Conservation (phyloP, 2,113 vertebrate species). For the Scolopax mira region DNA sequence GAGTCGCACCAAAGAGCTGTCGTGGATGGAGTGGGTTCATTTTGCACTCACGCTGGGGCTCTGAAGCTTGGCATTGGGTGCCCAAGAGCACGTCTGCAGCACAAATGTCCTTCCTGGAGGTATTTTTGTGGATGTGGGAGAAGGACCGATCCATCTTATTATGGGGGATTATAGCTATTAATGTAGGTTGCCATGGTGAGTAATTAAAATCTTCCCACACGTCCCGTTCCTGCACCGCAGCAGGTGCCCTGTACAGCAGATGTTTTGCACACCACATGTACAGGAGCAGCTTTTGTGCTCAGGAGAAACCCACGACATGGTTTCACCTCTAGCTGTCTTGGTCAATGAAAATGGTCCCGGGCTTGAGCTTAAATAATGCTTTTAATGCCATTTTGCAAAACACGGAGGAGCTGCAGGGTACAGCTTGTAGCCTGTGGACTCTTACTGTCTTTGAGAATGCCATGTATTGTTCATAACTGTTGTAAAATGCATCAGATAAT, state of each 20-base stretch:
- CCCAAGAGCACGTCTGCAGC: background rate
- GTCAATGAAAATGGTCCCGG: background rate
- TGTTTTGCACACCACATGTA: background rate
- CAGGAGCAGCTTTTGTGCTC: background rate
- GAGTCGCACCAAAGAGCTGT: background rate
- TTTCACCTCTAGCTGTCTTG: constrained; percentile 8
- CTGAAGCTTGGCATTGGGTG: accelerated
- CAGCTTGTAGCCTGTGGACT: background rate
- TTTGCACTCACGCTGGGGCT: background rate
- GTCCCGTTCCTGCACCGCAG: background rate
- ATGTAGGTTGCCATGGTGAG: constrained; percentile 47
- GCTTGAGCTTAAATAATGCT: background rate
- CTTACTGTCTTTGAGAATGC: background rate
- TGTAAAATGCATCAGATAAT: background rate
- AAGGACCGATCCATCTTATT: background rate
- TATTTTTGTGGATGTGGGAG: background rate
- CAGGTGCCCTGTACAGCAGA: constrained; percentile 48
- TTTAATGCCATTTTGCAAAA: background rate
- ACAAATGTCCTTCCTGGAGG: background rate
- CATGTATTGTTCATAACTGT: background rate
- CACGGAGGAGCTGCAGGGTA: background rate
- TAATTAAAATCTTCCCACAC: constrained; percentile 53
- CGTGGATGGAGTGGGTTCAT: too few relatives aligned
- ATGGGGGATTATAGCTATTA: background rate
- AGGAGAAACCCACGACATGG: background rate